Evolutionary conservation across 2,113 vertebrate genomes (phyloP), one percentile per base, ranked within the genome.

Genomic region (Phaetusa simplex): DNA sequence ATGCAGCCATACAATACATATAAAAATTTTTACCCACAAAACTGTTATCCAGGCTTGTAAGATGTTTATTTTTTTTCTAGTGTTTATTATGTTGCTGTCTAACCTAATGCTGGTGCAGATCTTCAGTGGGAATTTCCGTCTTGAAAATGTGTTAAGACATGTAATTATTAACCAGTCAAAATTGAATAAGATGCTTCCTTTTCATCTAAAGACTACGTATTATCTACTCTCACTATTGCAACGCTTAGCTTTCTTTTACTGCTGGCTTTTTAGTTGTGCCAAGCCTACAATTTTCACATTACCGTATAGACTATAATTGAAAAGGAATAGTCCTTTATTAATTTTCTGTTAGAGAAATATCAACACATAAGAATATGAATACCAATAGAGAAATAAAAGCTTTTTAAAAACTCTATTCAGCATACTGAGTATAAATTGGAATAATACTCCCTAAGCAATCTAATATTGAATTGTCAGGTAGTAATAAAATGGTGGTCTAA

Each of bases 121-220:
- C 49, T 82, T 90, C 18, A 38, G 42, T 86, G 66, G 61, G 49
- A 92, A 82, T 91, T 91, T 86, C 71, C 71, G 58, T 72, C 67
- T 93, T 89, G 66, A 85, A 62, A 79, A 94, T 87, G 49, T 36
- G 89, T 94, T 56, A 90, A 88, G 43, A 65, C 23, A 22, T 56
- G 34, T 91, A 92, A 90, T 96, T 95, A 96, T 93, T 97, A 95
- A 74, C 69, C 36, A 92, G 72, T 70, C 69, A n/a, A 83, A 94
- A 66, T 53, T 88, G 88, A 97, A 86, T 90, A 88, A 94, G 71
- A 83, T 27, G 64, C 76, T 95, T 90, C n/a, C 30, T 88, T 96
- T 47, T 95, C 45, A 78, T 90, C 43, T 92, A 52, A 86, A 66
- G 69, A 36, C n/a, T 55, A 16, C 78, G 19, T 78, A 66, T 95